Percentiles rank a stretch among this genome's conserved stretches.
Conservation (phyloP, 1,140 invertebrate species). For the Condylostylus longicornis region DNA sequence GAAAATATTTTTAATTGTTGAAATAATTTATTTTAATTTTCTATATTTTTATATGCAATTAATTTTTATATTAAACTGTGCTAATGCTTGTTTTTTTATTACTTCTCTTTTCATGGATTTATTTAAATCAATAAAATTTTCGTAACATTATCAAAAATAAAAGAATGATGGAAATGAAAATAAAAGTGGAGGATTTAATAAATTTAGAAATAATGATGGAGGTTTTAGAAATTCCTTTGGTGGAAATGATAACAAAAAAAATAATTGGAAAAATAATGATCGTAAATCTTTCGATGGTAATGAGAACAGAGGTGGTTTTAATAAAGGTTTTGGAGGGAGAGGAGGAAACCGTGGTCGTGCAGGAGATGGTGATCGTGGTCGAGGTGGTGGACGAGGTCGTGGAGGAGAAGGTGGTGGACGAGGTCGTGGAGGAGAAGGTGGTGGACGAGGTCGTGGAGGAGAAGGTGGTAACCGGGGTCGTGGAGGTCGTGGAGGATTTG, state of each 20-base stretch:
- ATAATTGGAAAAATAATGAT: slow-evolving; percentile 2
- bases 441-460: slow-evolving; percentile 32
- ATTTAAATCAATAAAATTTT: not conserved
- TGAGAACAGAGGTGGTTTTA: slow-evolving; percentile 12
- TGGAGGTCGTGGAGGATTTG: slow-evolving; percentile 18
- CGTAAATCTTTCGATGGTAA: too few relatives aligned
- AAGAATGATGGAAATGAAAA: slow-evolving; percentile 18
- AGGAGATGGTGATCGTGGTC: slow-evolving; percentile 14
- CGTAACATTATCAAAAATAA: slow-evolving; percentile 1
- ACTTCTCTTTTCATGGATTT: too few relatives aligned
- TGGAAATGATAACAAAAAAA: not conserved
- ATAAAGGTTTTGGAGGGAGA: slow-evolving; percentile 3
- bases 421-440: slow-evolving; percentile 29
- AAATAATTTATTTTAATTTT: slow-evolving; percentile 19
- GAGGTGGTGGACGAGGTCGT: slow-evolving; percentile 16
- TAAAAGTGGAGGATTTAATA: slow-evolving; percentile 10
- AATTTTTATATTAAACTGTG: not conserved
- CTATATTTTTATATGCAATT: slow-evolving; percentile 11
- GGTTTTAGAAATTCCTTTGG: slow-evolving; percentile 10
- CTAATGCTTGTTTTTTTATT: too few relatives aligned
- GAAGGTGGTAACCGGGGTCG: slow-evolving; percentile 25
- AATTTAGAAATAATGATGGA: slow-evolving; percentile 1
- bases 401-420: slow-evolving; percentile 28
- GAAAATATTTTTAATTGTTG: too few relatives aligned
- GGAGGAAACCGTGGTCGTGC: slow-evolving; percentile 5